phyloP scores from a whole-genome alignment of 1,140 invertebrate genomes.

The Microplitis mediator region DNA sequence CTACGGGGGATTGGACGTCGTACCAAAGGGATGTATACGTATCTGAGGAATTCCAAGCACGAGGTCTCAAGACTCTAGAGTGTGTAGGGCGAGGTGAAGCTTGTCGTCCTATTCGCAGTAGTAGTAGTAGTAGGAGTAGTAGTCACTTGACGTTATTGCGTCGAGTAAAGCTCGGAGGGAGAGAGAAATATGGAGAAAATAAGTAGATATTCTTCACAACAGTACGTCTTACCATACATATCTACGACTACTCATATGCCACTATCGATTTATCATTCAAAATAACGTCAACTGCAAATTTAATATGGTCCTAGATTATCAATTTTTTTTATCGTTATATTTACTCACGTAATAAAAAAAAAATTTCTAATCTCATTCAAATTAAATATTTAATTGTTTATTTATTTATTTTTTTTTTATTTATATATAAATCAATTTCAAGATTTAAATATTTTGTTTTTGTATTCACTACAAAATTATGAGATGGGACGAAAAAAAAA shows the following conservation, averaged over 20 bases:
- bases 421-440: too few species aligned
- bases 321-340: not conserved
- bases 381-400: not conserved
- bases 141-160: not conserved
- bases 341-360: not conserved
- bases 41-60: conserved; percentile 4
- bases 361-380: not conserved
- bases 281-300: not conserved
- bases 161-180: not conserved
- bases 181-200: too few species aligned
- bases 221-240: not conserved
- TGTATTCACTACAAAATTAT: too few species aligned
- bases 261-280: not conserved
- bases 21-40: not conserved
- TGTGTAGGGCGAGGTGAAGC: not conserved
- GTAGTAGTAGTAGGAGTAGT: too few species aligned
- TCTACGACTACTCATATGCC: not conserved
- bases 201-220: not conserved
- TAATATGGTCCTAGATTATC: not conserved
- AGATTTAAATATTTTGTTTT: too few species aligned
- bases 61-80: not conserved
- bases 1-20: not conserved
- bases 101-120: not conserved
- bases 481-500: not conserved
- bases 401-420: too few species aligned